Conservation (phyloP, 1,140 invertebrate genomes). For the Ectropis grisescens region DNA sequence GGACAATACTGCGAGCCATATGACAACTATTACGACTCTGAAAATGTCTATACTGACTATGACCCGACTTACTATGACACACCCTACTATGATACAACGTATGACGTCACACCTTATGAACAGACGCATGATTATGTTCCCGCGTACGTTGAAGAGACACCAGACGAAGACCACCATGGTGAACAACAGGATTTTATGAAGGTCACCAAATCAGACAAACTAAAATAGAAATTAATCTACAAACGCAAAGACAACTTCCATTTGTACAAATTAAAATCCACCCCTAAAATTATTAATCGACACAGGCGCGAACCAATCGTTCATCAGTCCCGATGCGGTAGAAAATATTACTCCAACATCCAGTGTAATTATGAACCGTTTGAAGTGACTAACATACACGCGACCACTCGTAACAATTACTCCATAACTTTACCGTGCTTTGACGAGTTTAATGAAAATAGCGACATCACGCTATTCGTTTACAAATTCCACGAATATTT, state of each 20-base stretch:
- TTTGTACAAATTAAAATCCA: too few species aligned
- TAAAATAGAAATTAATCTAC: constrained; percentile 11
- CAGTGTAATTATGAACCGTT: constrained; percentile 8
- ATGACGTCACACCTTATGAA: too few species aligned
- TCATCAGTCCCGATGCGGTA: constrained; percentile 3
- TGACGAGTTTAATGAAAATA: background rate
- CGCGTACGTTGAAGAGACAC: too few species aligned
- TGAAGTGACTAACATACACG: constrained; percentile 10
- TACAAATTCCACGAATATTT: too few species aligned
- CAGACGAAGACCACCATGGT: too few species aligned
- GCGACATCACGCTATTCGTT: too few species aligned
- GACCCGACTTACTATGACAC: too few species aligned
- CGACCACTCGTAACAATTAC: constrained; percentile 7
- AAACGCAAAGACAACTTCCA: constrained; percentile 6
- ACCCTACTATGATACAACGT: too few species aligned
- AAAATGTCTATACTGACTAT: constrained; percentile 5
- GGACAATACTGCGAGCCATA: constrained; percentile 1
- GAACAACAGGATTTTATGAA: constrained; percentile 7
- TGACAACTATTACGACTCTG: constrained; percentile 3
- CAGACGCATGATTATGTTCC: too few species aligned
- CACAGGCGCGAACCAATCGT: constrained; percentile 2
- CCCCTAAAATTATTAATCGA: too few species aligned
- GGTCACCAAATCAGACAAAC: background rate
- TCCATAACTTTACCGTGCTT: constrained; percentile 13
- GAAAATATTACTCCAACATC: constrained; percentile 3